Conservation (phyloP, 2,888 invertebrate genomes). For the Drosophila quinaria region DNA sequence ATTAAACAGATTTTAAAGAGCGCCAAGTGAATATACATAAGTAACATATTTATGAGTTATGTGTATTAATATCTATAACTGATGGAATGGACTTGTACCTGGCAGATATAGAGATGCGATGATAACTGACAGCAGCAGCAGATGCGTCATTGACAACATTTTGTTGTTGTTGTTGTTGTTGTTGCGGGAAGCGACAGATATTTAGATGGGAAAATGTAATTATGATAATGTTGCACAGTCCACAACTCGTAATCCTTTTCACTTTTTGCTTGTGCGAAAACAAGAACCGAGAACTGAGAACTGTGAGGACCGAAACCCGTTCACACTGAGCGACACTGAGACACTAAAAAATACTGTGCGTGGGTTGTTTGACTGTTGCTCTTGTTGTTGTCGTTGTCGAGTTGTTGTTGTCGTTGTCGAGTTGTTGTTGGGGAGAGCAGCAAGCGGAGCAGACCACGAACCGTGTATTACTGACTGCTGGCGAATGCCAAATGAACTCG, state of each 20-base stretch:
- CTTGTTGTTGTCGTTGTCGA: constrained; percentile 6
- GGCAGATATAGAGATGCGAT: constrained; percentile 55
- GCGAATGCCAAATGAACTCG: constrained; percentile 41
- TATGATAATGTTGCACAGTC: constrained; percentile 22
- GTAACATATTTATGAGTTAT: constrained; percentile 2
- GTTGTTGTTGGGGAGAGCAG: constrained; percentile 28
- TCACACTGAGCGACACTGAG: constrained; percentile 63
- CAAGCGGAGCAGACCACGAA: constrained; percentile 46
- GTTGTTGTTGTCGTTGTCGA: constrained; percentile 4
- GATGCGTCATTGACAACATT: constrained; percentile 58
- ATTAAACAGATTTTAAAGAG: constrained; percentile 32
- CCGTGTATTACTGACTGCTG: constrained; percentile 39
- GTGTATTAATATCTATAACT: neutral
- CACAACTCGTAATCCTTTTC: constrained; percentile 39
- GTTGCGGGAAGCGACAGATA: constrained; percentile 7
- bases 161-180: constrained; percentile 1
- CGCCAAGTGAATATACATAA: constrained; percentile 2
- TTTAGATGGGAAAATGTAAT: constrained; percentile 24
- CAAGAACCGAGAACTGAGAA: constrained; percentile 28
- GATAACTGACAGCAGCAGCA: constrained; percentile 60
- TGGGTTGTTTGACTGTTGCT: constrained; percentile 57
- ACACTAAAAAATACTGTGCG: constrained; percentile 67
- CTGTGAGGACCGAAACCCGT: constrained; percentile 44
- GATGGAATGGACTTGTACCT: constrained; percentile 51
- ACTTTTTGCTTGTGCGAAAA: constrained; percentile 25